These are phyloP conservation scores for Threskiornis aethiopicus DNA, from an alignment of 2,797 vertebrate genomes.

Conservation along the genomic window DNA sequence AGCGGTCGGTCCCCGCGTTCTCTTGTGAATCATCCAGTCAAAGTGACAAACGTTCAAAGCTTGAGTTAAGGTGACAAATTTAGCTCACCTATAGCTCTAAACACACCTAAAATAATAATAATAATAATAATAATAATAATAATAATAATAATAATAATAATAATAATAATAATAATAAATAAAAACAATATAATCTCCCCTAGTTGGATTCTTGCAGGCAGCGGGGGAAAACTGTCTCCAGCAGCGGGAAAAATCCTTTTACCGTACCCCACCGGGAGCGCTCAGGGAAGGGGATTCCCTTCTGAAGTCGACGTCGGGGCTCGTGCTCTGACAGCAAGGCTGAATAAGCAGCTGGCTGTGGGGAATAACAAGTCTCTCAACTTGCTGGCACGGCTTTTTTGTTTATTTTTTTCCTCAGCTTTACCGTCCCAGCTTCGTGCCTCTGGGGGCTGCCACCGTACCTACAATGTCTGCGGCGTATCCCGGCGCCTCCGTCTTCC, in stretches of 20 bases:
- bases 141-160: too few species aligned
- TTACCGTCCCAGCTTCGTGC: constrained; percentile 94
- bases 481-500: constrained; percentile 88
- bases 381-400: fast-evolving
- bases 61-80: neutral
- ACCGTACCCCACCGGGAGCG: fast-evolving
- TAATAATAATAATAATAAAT: too few species aligned
- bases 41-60: neutral
- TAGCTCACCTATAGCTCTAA: neutral
- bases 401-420: constrained; percentile 73
- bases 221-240: neutral
- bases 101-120: neutral
- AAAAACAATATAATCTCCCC: too few species aligned
- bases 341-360: neutral
- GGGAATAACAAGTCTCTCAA: neutral
- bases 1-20: neutral
- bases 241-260: neutral
- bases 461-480: constrained; percentile 90
- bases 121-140: too few species aligned
- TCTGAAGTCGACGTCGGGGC: fast-evolving
- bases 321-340: neutral
- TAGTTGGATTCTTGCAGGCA: neutral
- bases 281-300: neutral
- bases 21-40: too few species aligned
- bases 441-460: constrained; percentile 87